Evolutionary conservation across 2,888 invertebrate species (phyloP).

Genomic region (Sericinus montela): DNA sequence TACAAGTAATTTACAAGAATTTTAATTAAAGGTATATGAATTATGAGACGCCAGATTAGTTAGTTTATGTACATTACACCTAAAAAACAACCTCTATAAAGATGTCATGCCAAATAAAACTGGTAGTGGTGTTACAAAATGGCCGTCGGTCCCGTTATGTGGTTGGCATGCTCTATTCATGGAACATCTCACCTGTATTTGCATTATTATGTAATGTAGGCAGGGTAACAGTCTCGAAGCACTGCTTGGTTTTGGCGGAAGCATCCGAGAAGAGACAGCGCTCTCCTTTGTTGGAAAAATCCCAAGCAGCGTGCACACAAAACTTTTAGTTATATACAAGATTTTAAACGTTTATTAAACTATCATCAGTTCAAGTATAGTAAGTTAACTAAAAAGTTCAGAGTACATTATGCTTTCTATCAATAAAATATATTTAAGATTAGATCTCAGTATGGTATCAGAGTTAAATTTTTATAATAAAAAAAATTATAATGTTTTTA

Average conservation of each 20-base stretch:
- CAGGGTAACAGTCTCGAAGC: constrained; percentile 64
- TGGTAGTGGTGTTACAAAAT: background rate
- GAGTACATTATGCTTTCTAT: too few relatives aligned
- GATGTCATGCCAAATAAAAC: constrained; percentile 4
- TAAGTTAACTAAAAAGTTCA: too few relatives aligned
- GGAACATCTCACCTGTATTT: constrained; percentile 74
- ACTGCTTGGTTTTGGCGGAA: constrained; percentile 66
- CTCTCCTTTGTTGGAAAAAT: constrained; percentile 51
- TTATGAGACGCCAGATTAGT: background rate
- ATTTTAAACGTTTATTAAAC: background rate
- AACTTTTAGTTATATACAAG: constrained; percentile 17
- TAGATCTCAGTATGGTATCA: too few relatives aligned
- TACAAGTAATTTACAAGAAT: too few relatives aligned
- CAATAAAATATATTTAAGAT: too few relatives aligned
- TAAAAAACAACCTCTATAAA: background rate
- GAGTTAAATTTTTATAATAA: too few relatives aligned
- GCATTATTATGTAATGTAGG: constrained; percentile 68
- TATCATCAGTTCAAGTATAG: background rate
- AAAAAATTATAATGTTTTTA: too few relatives aligned
- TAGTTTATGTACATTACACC: background rate
- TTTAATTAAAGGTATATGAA: background rate
- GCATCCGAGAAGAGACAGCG: constrained; percentile 71
- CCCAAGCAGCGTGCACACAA: constrained; percentile 52
- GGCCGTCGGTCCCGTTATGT: constrained; percentile 1
- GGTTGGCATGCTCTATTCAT: constrained; percentile 46